A percentile compares a stretch with the other conserved stretches of the same genome.
These are phyloP conservation scores for Neosilurus hyrtlii DNA, from an alignment of 2,797 vertebrate species.

Conservation along the genomic window DNA sequence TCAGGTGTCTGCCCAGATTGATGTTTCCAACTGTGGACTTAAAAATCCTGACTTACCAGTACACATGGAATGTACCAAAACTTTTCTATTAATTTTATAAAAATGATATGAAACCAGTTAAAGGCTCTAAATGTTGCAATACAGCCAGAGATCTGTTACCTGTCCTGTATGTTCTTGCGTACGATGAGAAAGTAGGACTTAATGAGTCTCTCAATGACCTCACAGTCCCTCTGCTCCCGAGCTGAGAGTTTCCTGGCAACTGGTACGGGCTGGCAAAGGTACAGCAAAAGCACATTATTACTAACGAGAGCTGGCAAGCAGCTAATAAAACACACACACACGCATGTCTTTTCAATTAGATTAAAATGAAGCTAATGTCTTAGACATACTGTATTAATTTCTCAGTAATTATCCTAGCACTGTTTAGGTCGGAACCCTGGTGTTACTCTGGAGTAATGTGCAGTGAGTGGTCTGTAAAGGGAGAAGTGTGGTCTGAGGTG, in stretches of 20 bases:
- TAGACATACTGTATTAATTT: background rate
- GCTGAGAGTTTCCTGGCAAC: constrained; percentile 95
- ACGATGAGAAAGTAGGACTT: constrained; percentile 99
- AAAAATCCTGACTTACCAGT: too few species aligned
- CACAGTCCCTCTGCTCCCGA: constrained; percentile 94
- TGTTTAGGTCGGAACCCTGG: background rate
- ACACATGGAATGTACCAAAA: background rate
- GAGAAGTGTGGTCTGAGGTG: background rate
- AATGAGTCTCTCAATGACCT: constrained; percentile 96
- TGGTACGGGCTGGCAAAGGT: constrained; percentile 83
- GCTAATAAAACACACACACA: background rate
- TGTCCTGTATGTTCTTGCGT: constrained; percentile 98
- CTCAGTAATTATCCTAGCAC: background rate
- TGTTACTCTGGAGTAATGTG: background rate
- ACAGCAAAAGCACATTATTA: background rate
- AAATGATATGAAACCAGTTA: constrained; percentile 34
- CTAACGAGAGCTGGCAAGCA: constrained; percentile 4
- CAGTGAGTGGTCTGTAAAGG: background rate
- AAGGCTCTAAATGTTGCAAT: background rate
- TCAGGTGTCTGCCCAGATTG: too few species aligned
- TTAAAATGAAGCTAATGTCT: background rate
- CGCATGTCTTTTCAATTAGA: background rate
- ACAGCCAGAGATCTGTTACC: constrained; percentile 66
- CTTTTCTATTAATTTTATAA: background rate
- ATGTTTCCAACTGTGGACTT: too few species aligned